Evolutionary conservation across 2,113 vertebrate species (phyloP), one percentile per base, ranked within the genome.

Genomic region (Epinephelus fuscoguttatus): DNA sequence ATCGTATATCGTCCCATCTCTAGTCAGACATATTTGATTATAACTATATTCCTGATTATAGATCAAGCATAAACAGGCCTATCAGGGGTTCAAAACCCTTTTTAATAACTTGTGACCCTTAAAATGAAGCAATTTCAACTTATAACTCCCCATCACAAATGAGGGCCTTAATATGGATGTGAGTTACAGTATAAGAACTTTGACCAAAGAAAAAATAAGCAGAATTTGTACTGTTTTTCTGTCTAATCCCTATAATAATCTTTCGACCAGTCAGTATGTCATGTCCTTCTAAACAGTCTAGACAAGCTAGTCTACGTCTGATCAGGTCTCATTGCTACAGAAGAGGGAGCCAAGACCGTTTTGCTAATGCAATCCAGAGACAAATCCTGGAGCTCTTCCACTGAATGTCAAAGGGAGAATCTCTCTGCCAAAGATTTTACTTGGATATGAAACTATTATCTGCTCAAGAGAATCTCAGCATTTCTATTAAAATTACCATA

Each of bases 401-500:
- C 14, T 47, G 37, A 73, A 76, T 77, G 42, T 69, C 73, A 83
- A 57, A 71, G 70, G 9, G 37, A 69, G 57, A 40, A 57, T 84
- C 49, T 80, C 23, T 40, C 59, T 68, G 62, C 37, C 57, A 80
- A 80, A 78, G 25, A 55, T 72, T 52, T 74, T 8, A 50, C 17
- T 68, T 19, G 23, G 42, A 62, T 53, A 49, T 52, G 18, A 14
- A 70, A 52, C 23, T 33, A 67, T 73, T 14, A 74, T 50, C 67
- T 53, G n/a, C 53, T 27, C 71, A 45, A 56, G 40, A 69, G 13
- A 80, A 84, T 30, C 50, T 50, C 19, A 55, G 57, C 49, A 52
- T 63, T 87, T 78, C 49, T 53, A 55, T 78, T 66, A 15, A 61
- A 74, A 73, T 84, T 8, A 47, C 40, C 52, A 75, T 23, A 63